phyloP scores from a whole-genome alignment of 2,888 invertebrate genomes.

The Phymatocera aterrima region DNA sequence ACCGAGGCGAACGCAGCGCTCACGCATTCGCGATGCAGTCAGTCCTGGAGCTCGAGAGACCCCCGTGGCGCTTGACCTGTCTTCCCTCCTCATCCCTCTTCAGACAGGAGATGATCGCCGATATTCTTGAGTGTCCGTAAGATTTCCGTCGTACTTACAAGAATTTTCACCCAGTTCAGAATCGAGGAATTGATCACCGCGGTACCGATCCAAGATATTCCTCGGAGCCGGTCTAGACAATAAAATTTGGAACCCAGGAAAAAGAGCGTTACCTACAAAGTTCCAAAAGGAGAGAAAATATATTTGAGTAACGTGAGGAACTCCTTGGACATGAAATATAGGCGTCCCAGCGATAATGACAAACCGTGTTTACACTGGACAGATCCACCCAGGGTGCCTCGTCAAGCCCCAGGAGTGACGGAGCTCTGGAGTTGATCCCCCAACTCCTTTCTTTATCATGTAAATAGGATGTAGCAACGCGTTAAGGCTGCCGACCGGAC shows the following conservation, averaged over 20 bases:
- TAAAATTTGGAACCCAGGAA: not conserved
- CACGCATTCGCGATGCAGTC: constrained; percentile 33
- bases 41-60: constrained; percentile 61
- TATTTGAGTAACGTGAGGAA: constrained; percentile 5
- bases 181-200: not conserved
- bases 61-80: constrained; percentile 73
- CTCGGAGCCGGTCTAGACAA: not conserved
- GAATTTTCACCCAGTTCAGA: not conserved
- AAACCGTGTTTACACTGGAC: constrained; percentile 71
- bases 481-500: constrained; percentile 71
- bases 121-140: not conserved
- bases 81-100: constrained; percentile 59
- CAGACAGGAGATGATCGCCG: constrained; percentile 25
- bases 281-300: not conserved
- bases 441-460: constrained; percentile 73
- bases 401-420: constrained; percentile 55
- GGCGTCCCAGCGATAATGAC: constrained; percentile 71
- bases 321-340: constrained; percentile 58
- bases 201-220: not conserved
- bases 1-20: constrained; percentile 10
- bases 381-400: constrained; percentile 61
- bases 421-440: constrained; percentile 51
- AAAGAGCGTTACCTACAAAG: not conserved
- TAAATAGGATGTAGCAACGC: constrained; percentile 73
- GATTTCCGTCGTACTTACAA: not conserved